Evolutionary conservation across 2,888 invertebrate genomes (phyloP), one percentile per base, ranked within the genome.

Genomic region (Ophion ellenae): DNA sequence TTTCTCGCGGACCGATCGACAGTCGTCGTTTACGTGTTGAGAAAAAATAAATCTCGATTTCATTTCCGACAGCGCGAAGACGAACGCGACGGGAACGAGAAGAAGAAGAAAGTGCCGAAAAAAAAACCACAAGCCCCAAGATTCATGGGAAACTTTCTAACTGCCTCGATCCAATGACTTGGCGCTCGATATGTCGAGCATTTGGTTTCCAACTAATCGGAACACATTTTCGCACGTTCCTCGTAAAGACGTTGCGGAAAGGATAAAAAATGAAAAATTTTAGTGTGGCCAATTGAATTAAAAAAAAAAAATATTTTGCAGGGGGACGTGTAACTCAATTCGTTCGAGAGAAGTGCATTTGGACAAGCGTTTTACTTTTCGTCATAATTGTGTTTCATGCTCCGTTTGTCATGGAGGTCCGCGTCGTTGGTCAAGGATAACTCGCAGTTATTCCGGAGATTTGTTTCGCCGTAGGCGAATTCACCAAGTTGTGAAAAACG

Each of bases 361-460:
- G 67, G 67, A 76, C 69, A 63, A 47, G 66, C 69, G 32, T 74
- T 77, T 40, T 14, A 17, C 57, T 53, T 84, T 76, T 63, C 64
- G 75, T 76, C 66, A 57, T 71, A 63, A 81, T 84, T 77, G 67
- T 59, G 47, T 80, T 87, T 88, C 75, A 90, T 89, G 91, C 91
- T 91, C 90, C 91, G 91, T 89, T 91, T 91, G 88, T 87, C 88
- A 91, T 90, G 88, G 90, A 90, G 91, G 90, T 87, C 88, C 89
- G 78, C 87, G 86, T 87, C 87, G 87, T 85, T 86, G 83, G 85
- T 90, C 90, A 90, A 86, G 87, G 71, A 83, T 83, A 75, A 77
- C 86, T 86, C 84, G 28, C 4, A 83, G 77, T 84, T 85, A 36
- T 57, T 84, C 85, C 81, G 87, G 86, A 86, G 88, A 87, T 87